Evolutionary conservation across 2,113 vertebrate genomes (phyloP), one percentile per base, ranked within the genome.

Genomic region (Propithecus coquereli): DNA sequence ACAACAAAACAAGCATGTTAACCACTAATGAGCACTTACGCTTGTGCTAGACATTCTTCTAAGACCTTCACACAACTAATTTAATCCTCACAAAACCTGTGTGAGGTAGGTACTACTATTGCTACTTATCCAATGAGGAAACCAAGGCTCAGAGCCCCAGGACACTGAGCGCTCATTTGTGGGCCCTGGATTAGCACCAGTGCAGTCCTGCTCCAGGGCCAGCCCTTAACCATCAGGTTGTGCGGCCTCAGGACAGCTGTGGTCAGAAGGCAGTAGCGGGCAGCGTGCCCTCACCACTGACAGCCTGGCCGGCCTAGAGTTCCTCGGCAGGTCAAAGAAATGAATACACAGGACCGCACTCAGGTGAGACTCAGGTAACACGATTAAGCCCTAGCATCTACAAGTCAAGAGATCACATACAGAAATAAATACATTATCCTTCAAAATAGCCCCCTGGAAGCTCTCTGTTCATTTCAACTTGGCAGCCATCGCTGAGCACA

Each of bases 251-350:
- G 12, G 47, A 45, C 34, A 32, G 6, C 34, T 87, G 20, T 66
- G 45, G 14, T 50, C 23, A 34, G 43, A 81, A 66, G 37, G 61
- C 37, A 80, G 10, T 27, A 32, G 7, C 9, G 40, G 37, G 54
- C 27, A 10, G 27, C 17, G 1, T 7, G 14, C 8, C 54, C 47
- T 70, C 18, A 2, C n/a, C 30, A 45, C 20, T 6, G 4, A 4
- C 70, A 82, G 37, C 66, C 71, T 54, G 59, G 23, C 73, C 9
- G 54, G 84, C 57, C 68, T 14, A 0, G 5, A 61, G 88, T 59
- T 95, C 85, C 81, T 96, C 65, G 16, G 80, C 34, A 84, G 90
- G 92, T 93, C 92, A 92, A n/a, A 70, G 84, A 84, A 89, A 96
- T 40, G n/a, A 81, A 95, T 66, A 80, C 50, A 34, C 20, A 63